A percentile compares a stretch with the other conserved stretches of the same genome.
phyloP scores from a whole-genome alignment of 2,113 vertebrate species.

The Myotis yumanensis region DNA sequence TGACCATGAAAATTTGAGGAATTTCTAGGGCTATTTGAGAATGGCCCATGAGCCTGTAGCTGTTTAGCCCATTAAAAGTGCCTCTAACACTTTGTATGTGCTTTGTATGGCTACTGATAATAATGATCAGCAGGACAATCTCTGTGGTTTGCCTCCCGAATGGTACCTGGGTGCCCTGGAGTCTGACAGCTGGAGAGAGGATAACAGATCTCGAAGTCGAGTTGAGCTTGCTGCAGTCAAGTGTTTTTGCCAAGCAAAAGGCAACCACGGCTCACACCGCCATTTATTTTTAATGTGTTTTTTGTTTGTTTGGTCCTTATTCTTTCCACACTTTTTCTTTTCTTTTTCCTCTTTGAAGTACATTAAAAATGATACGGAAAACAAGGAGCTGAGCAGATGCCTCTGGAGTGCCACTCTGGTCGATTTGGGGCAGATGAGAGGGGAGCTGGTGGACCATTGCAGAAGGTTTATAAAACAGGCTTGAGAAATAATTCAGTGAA shows the following conservation, averaged over 20 bases:
- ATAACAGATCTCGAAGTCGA: neutral
- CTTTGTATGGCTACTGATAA: conserved; percentile 2
- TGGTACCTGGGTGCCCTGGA: neutral
- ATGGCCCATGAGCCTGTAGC: neutral
- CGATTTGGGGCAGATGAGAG: neutral
- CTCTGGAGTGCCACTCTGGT: neutral
- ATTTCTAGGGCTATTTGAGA: conserved; percentile 23
- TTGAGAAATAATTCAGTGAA: neutral
- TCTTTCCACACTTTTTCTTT: conserved; percentile 51
- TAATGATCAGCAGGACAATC: neutral
- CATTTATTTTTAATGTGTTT: conserved; percentile 60
- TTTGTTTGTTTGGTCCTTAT: conserved; percentile 60
- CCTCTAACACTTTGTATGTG: neutral
- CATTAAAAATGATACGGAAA: neutral
- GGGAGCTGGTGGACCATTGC: neutral
- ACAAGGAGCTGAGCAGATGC: neutral
- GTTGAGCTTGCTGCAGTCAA: neutral
- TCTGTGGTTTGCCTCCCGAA: neutral
- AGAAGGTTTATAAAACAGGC: neutral
- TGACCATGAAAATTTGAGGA: neutral
- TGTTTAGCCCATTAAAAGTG: neutral
- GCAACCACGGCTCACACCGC: neutral
- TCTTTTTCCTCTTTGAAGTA: conserved; percentile 40
- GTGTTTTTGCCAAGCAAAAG: neutral
- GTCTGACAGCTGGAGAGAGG: neutral